Evolutionary conservation across 2,888 invertebrate genomes (phyloP), one percentile per base, ranked within the genome.

Genomic region (Eupithecia pulchellata): DNA sequence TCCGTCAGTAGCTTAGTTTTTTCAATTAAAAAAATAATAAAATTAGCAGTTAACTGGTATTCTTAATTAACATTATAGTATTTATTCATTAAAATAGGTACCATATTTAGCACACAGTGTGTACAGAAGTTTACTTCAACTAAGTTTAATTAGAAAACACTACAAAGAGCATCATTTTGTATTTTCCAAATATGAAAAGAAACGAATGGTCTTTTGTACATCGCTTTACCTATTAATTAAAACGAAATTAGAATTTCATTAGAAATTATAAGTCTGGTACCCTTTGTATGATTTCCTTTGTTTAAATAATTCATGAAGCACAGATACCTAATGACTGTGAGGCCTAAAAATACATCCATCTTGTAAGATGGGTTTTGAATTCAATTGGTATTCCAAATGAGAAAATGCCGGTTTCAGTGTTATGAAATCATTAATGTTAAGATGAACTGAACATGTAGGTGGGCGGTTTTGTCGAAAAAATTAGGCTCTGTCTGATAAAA

Each of bases 281-380:
- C 58, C 52, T 64, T 67, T 70, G 64, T 68, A 42, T 47, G 29
- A 73, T 69, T 73, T 14, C 30, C 73, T 29, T 57, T 67, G 57
- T 62, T 67, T 73, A 62, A 73, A 73, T 73, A 73, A 73, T 73
- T 73, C 73, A 73, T 70, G 69, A 70, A 64, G 66, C 63, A 42
- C 32, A 29, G 55, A 69, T 64, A 69, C 34, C 61, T 57, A 65
- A 42, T 65, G 61, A 61, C 62, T 57, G 69, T 17, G 39, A 61
- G 60, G 61, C 69, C 67, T 69, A 65, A 65, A 73, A 73, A 55
- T 64, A 73, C 73, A 70, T 67, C 47, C 69, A 69, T 69, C 69
- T 67, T 62, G 60, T 13, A 52, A 52, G 47, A 25, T 68, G 20
- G 66, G 61, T 60, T 39, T 60, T 69, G 61, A 47, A 67, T 62